These are phyloP conservation scores for Molossus molossus DNA, from an alignment of 2,797 vertebrate genomes.

Conservation along the genomic window DNA sequence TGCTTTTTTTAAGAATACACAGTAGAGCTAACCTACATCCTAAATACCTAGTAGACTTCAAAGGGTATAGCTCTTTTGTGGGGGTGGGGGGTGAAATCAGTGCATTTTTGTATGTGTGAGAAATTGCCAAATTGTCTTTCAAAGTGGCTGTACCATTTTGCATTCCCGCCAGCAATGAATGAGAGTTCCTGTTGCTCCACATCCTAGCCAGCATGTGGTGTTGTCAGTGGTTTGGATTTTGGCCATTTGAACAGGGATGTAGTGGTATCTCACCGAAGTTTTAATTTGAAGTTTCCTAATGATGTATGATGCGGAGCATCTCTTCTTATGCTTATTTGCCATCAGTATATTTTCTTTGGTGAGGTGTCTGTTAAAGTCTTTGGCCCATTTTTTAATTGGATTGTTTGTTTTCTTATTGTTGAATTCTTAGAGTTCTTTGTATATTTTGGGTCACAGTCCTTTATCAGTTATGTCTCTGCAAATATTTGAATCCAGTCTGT, in stretches of 20 bases:
- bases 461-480: background rate
- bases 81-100: background rate
- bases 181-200: background rate
- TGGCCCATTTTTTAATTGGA: background rate
- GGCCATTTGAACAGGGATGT: background rate
- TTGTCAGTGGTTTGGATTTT: background rate
- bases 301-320: background rate
- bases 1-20: background rate
- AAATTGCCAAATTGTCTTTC: background rate
- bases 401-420: background rate
- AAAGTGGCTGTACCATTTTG: background rate
- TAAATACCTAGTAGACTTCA: background rate
- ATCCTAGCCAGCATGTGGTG: background rate
- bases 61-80: background rate
- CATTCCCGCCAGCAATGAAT: background rate
- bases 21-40: background rate
- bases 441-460: background rate
- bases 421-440: background rate
- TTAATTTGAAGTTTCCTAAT: background rate
- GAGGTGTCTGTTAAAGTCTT: background rate
- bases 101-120: background rate
- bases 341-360: background rate
- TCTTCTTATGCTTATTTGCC: conserved; percentile 4
- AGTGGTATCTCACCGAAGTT: background rate
- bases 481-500: background rate